phyloP scores from a whole-genome alignment of 2,888 invertebrate genomes.

The Melanchra persicariae region DNA sequence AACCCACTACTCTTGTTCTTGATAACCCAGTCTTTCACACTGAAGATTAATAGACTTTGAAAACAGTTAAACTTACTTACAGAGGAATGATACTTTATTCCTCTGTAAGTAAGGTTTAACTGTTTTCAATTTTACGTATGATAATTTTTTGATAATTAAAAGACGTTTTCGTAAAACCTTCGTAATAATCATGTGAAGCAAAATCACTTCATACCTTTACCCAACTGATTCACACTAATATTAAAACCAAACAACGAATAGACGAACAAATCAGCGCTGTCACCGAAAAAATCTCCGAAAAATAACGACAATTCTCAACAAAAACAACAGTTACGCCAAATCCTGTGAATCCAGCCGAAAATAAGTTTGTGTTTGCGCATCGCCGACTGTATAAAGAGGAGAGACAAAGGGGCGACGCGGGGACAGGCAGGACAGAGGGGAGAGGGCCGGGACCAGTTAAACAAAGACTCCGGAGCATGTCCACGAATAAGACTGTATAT shows the following conservation, averaged over 20 bases:
- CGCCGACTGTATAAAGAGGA: constrained; percentile 86
- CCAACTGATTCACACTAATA: neutral
- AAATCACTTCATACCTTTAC: neutral
- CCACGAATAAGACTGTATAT: constrained; percentile 89
- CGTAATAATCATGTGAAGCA: neutral
- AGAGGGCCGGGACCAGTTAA: constrained; percentile 83
- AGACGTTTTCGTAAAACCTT: too few species aligned
- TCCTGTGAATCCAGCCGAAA: constrained; percentile 80
- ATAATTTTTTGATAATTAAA: neutral
- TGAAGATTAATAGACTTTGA: too few species aligned
- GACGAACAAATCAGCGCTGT: constrained; percentile 45
- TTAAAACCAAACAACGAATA: constrained; percentile 35
- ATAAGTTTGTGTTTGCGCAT: constrained; percentile 83
- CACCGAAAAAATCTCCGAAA: constrained; percentile 60
- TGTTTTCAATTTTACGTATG: neutral
- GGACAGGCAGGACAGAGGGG: constrained; percentile 67
- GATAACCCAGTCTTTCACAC: too few species aligned
- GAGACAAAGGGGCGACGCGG: constrained; percentile 84
- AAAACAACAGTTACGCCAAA: constrained; percentile 74
- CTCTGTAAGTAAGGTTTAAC: neutral
- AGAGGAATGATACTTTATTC: too few species aligned
- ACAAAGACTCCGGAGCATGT: constrained; percentile 89
- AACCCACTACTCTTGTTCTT: too few species aligned
- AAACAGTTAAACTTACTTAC: too few species aligned
- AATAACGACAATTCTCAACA: constrained; percentile 71